Conservation (phyloP, 2,113 vertebrate species). For the Rhynchopsitta pachyrhyncha region DNA sequence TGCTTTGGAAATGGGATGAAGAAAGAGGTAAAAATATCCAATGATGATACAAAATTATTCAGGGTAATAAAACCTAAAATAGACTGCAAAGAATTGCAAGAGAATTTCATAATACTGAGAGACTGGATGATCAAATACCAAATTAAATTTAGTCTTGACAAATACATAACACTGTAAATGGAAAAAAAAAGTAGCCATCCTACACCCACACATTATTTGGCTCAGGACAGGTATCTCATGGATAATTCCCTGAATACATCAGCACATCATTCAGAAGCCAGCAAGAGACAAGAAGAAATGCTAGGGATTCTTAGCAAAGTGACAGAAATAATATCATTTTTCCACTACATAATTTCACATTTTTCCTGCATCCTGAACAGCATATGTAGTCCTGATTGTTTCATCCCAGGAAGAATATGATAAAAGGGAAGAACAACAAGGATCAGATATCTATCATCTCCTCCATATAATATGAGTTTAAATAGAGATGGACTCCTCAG, state of each 20-base stretch:
- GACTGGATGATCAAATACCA: background rate
- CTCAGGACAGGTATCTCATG: background rate
- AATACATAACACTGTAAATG: background rate
- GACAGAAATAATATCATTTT: background rate
- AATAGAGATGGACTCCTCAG: background rate
- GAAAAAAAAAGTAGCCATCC: background rate
- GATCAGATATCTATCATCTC: background rate
- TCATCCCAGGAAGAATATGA: background rate
- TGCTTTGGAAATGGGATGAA: background rate
- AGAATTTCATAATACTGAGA: background rate
- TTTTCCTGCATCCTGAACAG: background rate
- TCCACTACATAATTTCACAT: background rate
- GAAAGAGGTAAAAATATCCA: background rate
- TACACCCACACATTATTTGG: background rate
- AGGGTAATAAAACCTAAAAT: background rate
- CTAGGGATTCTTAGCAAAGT: background rate
- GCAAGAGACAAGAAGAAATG: background rate
- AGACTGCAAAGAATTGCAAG: background rate
- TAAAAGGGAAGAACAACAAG: background rate
- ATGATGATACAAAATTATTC: background rate
- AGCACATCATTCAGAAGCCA: background rate
- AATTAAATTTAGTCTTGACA: background rate
- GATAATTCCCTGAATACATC: background rate
- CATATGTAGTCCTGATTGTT: background rate
- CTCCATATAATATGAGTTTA: background rate